A percentile compares a stretch with the other conserved stretches of the same genome.
Evolutionary conservation across 2,888 invertebrate genomes (phyloP).

Genomic region (Tubulanus polymorphus): DNA sequence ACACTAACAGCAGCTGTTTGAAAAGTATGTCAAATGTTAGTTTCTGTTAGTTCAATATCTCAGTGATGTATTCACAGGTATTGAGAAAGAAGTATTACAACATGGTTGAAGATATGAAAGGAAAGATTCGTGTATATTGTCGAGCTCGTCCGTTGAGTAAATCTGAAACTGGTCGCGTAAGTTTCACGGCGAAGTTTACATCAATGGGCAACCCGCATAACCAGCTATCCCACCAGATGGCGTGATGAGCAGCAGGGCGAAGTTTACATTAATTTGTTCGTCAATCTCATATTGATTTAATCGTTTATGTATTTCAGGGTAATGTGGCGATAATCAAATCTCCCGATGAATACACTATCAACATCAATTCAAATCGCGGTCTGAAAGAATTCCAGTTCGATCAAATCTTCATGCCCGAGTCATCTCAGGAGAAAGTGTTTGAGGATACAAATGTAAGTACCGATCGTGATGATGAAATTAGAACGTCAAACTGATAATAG

Average conservation of each 20-base stretch:
- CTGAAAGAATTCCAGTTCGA: slow-evolving; percentile 54
- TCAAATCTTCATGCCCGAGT: slow-evolving; percentile 49
- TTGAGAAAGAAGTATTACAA: slow-evolving; percentile 51
- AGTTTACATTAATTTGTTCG: not conserved
- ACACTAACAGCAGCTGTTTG: too few relatives aligned
- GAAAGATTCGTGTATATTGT: slow-evolving; percentile 50
- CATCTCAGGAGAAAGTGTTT: slow-evolving; percentile 51
- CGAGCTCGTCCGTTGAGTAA: slow-evolving; percentile 43
- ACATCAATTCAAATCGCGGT: slow-evolving; percentile 48
- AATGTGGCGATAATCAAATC: slow-evolving; percentile 39
- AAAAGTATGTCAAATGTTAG: not conserved
- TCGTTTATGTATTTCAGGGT: slow-evolving; percentile 30
- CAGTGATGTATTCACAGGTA: slow-evolving; percentile 26
- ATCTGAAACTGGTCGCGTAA: slow-evolving; percentile 37
- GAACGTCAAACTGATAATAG: too few relatives aligned
- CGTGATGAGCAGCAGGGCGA: too few relatives aligned
- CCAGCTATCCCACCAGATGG: too few relatives aligned
- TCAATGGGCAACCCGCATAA: too few relatives aligned
- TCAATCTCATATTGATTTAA: not conserved
- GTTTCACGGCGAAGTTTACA: too few relatives aligned
- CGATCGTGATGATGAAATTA: too few relatives aligned
- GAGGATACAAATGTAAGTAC: slow-evolving; percentile 53
- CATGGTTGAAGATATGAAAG: slow-evolving; percentile 53
- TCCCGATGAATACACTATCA: slow-evolving; percentile 45
- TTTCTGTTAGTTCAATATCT: not conserved